phyloP scores from a whole-genome alignment of 2,888 invertebrate genomes.

The Choreutis nemorana region DNA sequence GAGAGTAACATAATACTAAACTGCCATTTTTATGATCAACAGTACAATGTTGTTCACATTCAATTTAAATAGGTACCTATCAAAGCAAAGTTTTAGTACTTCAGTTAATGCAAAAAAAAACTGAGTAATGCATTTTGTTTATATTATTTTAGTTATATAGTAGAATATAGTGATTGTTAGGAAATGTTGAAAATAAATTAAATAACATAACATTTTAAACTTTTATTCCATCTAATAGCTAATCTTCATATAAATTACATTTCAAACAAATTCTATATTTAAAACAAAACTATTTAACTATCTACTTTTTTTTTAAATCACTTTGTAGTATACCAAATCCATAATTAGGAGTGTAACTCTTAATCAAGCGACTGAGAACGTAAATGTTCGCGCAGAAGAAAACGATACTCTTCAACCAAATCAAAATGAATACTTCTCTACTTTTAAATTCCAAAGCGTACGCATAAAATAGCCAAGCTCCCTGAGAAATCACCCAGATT shows the following conservation, averaged over 20 bases:
- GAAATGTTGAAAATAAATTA: conserved; percentile 4
- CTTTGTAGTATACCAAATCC: conserved; percentile 27
- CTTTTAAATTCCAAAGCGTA: conserved; percentile 92
- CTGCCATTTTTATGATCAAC: no score
- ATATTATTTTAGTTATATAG: conserved; percentile 14
- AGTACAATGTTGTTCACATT: no score
- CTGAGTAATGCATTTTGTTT: conserved; percentile 24
- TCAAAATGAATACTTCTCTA: conserved; percentile 79
- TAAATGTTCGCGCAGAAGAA: conserved; percentile 87
- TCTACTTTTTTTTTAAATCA: neutral
- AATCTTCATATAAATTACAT: neutral
- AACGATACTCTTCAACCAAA: conserved; percentile 85
- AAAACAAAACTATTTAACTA: neutral
- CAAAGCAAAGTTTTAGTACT: no score
- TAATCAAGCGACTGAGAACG: conserved; percentile 67
- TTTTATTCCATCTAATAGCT: neutral
- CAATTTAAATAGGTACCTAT: no score
- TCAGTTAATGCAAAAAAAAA: no score
- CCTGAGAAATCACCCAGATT: conserved; percentile 78
- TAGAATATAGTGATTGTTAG: conserved; percentile 22
- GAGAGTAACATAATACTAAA: no score
- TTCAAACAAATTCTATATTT: neutral
- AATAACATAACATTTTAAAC: neutral
- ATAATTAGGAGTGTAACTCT: conserved; percentile 35
- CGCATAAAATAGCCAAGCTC: conserved; percentile 88